Evolutionary conservation across 2,797 vertebrate species (phyloP).

Genomic region (Karalla daura): DNA sequence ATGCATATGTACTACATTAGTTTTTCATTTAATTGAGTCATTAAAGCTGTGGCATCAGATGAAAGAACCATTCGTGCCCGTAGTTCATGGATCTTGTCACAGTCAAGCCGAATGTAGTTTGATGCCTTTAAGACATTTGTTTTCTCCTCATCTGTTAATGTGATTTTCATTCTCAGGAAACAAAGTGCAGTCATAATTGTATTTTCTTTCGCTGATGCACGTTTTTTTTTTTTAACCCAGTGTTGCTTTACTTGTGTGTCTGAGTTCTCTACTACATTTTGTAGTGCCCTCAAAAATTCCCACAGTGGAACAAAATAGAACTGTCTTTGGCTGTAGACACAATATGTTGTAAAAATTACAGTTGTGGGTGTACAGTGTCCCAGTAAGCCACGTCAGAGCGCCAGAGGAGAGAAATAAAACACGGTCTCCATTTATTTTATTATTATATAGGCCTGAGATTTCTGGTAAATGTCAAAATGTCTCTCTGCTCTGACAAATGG

Average conservation of each 20-base stretch:
- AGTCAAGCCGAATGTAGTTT: no score
- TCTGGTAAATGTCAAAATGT: not conserved
- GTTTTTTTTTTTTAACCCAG: not conserved
- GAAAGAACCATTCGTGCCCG: not conserved
- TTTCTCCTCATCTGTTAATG: no score
- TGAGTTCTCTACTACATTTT: not conserved
- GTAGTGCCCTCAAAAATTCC: not conserved
- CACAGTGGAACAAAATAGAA: not conserved
- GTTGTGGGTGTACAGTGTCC: not conserved
- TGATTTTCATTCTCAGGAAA: no score
- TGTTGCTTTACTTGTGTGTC: not conserved
- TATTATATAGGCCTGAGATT: not conserved
- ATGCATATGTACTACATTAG: no score
- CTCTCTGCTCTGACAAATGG: not conserved
- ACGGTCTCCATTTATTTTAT: not conserved
- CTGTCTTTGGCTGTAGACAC: not conserved
- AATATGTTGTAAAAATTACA: not conserved
- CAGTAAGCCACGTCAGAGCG: not conserved
- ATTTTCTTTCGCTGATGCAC: not conserved
- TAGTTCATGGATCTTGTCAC: not conserved
- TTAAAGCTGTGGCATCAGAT: not conserved
- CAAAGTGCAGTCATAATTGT: not conserved
- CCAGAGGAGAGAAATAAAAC: not conserved
- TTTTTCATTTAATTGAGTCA: no score
- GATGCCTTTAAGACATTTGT: no score